A percentile compares a stretch with the other conserved stretches of the same genome.
Conservation (phyloP, 2,113 vertebrate genomes). For the Catharus fuscescens region DNA sequence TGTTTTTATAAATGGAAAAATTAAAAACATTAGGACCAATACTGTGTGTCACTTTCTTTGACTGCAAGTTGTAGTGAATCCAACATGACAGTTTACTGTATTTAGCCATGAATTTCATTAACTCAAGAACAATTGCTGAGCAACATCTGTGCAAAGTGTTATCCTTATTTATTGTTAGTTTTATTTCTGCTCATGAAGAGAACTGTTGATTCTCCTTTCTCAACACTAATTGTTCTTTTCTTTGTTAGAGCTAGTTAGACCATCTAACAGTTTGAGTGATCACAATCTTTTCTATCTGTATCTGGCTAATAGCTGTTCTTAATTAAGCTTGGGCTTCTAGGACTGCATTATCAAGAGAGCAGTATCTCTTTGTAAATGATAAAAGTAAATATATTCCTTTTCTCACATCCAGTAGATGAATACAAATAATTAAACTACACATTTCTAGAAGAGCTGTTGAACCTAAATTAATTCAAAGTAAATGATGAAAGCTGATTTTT, state of each 20-base stretch:
- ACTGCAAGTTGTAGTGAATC: background rate
- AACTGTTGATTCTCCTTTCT: background rate
- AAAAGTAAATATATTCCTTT: background rate
- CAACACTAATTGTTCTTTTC: background rate
- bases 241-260: background rate
- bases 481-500: background rate
- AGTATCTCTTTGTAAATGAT: background rate
- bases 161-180: background rate
- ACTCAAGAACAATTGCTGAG: background rate
- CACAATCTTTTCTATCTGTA: background rate
- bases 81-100: background rate
- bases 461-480: background rate
- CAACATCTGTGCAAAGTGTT: background rate
- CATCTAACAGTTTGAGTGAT: background rate
- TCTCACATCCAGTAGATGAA: background rate
- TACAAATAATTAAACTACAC: background rate
- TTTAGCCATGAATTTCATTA: background rate
- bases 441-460: background rate
- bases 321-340: background rate
- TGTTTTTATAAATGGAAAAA: background rate
- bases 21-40: background rate
- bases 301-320: background rate
- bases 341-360: background rate
- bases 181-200: background rate
- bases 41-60: background rate